phyloP scores from a whole-genome alignment of 2,113 vertebrate species.

The Centropus bengalensis region DNA sequence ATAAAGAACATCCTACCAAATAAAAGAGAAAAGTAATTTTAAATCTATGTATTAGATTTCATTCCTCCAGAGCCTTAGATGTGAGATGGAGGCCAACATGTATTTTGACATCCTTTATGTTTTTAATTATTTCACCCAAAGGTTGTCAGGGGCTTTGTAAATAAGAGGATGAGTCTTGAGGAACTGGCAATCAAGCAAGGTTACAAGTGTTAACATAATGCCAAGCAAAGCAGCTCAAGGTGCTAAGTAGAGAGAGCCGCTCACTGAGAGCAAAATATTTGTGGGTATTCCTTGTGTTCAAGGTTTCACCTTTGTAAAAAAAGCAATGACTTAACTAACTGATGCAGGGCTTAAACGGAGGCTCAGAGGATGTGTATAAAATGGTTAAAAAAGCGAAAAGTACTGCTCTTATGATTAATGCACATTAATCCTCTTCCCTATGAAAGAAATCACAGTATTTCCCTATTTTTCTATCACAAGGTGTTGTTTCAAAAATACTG shows the following conservation, averaged over 20 bases:
- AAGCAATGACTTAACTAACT: not conserved
- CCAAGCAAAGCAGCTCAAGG: not conserved
- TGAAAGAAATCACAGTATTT: not conserved
- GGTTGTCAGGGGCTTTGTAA: not conserved
- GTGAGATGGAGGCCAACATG: not conserved
- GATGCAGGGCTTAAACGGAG: not conserved
- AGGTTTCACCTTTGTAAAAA: not conserved
- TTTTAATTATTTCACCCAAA: not conserved
- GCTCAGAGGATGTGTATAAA: not conserved
- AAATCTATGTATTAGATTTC: not conserved
- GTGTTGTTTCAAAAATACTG: not conserved
- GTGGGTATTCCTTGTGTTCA: not conserved
- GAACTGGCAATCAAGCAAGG: not conserved
- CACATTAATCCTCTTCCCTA: not conserved
- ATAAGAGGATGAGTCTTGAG: not conserved
- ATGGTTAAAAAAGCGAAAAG: not conserved
- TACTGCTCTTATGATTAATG: not conserved
- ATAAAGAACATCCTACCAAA: not conserved
- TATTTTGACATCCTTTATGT: not conserved
- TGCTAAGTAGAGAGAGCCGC: not conserved
- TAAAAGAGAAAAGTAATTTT: not conserved
- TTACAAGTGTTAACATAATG: not conserved
- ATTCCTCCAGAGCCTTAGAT: not conserved
- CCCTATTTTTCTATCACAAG: not conserved
- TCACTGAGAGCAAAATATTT: not conserved